A percentile compares a stretch with the other conserved stretches of the same genome.
Conservation (phyloP, 2,113 vertebrate genomes). For the Nettapus auritus region DNA sequence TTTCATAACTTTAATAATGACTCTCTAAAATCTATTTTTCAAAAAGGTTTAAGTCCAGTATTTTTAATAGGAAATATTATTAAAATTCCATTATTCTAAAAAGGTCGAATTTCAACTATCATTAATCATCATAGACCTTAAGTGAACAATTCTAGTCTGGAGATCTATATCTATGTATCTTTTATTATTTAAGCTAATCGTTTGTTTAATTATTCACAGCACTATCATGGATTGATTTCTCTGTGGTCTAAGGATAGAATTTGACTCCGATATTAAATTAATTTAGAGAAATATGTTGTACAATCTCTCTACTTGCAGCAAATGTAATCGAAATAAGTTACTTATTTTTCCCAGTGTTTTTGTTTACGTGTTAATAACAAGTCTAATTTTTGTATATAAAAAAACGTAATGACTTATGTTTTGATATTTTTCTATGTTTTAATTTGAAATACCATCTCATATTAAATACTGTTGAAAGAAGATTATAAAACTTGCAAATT, state of each 20-base stretch:
- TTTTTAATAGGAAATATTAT: constrained; percentile 32
- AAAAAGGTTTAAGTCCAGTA: background rate
- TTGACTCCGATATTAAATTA: background rate
- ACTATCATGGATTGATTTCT: constrained; percentile 29
- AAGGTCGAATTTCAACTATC: constrained; percentile 40
- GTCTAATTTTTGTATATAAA: background rate
- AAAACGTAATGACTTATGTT: background rate
- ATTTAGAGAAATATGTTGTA: background rate
- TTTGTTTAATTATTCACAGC: constrained; percentile 70
- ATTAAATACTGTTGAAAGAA: constrained; percentile 15
- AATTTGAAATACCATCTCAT: constrained; percentile 21
- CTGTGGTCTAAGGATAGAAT: background rate
- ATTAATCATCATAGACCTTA: constrained; percentile 32
- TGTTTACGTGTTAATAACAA: background rate
- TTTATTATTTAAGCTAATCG: constrained; percentile 69
- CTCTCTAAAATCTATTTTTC: background rate
- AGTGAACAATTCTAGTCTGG: constrained; percentile 49
- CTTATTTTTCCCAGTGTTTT: background rate
- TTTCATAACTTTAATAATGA: constrained; percentile 11
- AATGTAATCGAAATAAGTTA: background rate
- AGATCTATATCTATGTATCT: constrained; percentile 26
- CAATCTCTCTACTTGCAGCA: background rate
- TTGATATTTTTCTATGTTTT: background rate
- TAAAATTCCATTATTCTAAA: constrained; percentile 60
- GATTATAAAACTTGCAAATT: constrained; percentile 36